These are phyloP conservation scores for Pitta sordida DNA, from an alignment of 2,113 vertebrate genomes.

Conservation along the genomic window DNA sequence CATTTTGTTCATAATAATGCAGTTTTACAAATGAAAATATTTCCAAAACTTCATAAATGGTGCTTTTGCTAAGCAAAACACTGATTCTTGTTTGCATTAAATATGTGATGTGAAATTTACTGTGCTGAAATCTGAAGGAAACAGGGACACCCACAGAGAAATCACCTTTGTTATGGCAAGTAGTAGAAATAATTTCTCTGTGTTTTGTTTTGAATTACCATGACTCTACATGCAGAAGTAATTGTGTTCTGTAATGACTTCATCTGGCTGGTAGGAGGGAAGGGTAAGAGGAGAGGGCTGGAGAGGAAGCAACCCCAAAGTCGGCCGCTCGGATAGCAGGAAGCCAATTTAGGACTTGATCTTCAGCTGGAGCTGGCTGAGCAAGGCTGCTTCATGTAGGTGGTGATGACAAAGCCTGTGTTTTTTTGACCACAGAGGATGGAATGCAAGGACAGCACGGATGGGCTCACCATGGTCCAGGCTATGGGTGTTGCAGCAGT, in stretches of 20 bases:
- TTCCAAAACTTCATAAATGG: not conserved
- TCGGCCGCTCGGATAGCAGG: accelerated
- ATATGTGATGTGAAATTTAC: conserved; percentile 24
- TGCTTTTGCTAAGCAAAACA: not conserved
- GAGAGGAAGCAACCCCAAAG: not conserved
- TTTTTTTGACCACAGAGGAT: accelerated
- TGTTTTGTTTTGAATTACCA: conserved; percentile 20
- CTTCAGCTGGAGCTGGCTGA: not conserved
- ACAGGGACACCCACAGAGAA: not conserved
- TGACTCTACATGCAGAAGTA: conserved; percentile 30
- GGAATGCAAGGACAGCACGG: accelerated
- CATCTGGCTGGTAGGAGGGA: not conserved
- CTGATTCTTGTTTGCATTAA: not conserved
- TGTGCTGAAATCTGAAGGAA: conserved; percentile 14
- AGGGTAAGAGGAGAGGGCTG: not conserved
- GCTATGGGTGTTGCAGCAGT: accelerated
- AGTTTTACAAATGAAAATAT: not conserved
- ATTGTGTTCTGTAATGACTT: conserved; percentile 17
- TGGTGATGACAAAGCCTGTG: accelerated
- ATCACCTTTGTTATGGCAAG: conserved; percentile 5
- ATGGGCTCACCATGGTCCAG: not conserved
- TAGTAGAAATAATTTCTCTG: conserved; percentile 20
- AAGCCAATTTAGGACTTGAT: accelerated
- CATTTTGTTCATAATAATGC: not conserved
- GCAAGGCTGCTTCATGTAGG: accelerated